Base-by-base conservation (phyloP, 92 coral and sea anemone genomes). In the Palythoa heliodiscus region DNA sequence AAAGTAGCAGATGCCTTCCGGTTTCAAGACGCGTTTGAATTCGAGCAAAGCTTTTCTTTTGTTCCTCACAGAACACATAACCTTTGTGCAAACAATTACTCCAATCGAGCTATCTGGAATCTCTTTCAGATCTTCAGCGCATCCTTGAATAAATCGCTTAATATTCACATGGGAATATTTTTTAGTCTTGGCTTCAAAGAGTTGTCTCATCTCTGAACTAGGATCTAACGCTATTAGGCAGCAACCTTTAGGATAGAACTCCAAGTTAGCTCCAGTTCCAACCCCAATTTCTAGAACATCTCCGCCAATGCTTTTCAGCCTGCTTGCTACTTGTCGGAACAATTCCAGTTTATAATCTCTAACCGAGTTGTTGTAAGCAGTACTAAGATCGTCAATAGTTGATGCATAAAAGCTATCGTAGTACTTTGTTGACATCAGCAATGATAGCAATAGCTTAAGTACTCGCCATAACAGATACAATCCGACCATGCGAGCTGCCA, bases 211-310 rank as follows among this genome's bases (percentile, higher is more conserved):
- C 58, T 93, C 90, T 4, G 90, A 91, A 79, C 95, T 94, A 7
- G 98, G 99, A 43, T 96, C 99, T 40, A 96, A 74, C 0, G 97
- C 98, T 10, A 92, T 86, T 22, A 96, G 80, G 0, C 90, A 89
- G 77, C 99, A 77, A 15, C 95, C 98, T 20, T 87, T 74, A 0
- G 98, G 98, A 70, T 91, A 92, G 78, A 91, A 96, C 57, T 91
- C 89, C 75, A 96, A 92, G 83, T 96, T 96, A 35, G 98, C 97
- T n/a, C 99, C 99, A 13, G 97, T 94, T 16, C 99, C 99, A 12
- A 93, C 92, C 11, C 99, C 99, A 23, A 96, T 93, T 88, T 96
- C 99, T 50, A 96, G 83, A 23, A 96, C 87, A 79, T 94, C 99
- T n/a, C 98, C 98, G 43, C 82, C 82, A 63, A 87, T 68, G 55